phyloP scores from a whole-genome alignment of 2,888 invertebrate genomes.

The Lysandra coridon region DNA sequence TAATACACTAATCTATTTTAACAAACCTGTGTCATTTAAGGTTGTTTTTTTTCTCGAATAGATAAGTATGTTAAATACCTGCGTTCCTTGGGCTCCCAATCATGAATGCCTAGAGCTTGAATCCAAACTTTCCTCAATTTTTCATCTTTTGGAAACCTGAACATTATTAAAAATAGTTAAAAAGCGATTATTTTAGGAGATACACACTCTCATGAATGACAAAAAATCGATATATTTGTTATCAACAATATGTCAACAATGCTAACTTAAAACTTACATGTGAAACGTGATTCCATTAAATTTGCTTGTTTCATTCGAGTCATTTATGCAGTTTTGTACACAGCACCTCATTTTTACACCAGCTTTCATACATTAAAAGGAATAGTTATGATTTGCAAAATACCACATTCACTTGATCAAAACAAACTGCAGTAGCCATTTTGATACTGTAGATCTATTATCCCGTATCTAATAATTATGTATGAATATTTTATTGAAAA shows the following conservation, averaged over 20 bases:
- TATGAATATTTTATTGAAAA: background rate
- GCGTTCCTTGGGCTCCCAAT: constrained; percentile 59
- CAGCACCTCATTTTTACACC: constrained; percentile 58
- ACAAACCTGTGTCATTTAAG: background rate
- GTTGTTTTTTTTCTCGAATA: too few relatives aligned
- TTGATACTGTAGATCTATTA: background rate
- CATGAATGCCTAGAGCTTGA: constrained; percentile 51
- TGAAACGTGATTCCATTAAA: constrained; percentile 65
- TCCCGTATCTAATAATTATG: background rate
- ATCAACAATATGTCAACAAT: background rate
- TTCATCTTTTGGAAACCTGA: constrained; percentile 62
- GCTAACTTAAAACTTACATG: constrained; percentile 52
- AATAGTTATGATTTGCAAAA: background rate
- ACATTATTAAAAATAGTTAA: background rate
- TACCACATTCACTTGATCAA: background rate
- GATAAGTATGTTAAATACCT: constrained; percentile 34
- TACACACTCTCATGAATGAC: background rate
- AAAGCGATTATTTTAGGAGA: background rate
- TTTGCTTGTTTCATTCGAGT: constrained; percentile 56
- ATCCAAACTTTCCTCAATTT: constrained; percentile 56
- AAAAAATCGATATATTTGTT: constrained; percentile 23
- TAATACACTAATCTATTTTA: too few relatives aligned
- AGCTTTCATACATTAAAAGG: background rate
- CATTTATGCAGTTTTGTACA: constrained; percentile 59
- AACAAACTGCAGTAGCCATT: background rate